Base-by-base conservation (phyloP, 2,797 vertebrate genomes). In the Pipistrellus nathusii region DNA sequence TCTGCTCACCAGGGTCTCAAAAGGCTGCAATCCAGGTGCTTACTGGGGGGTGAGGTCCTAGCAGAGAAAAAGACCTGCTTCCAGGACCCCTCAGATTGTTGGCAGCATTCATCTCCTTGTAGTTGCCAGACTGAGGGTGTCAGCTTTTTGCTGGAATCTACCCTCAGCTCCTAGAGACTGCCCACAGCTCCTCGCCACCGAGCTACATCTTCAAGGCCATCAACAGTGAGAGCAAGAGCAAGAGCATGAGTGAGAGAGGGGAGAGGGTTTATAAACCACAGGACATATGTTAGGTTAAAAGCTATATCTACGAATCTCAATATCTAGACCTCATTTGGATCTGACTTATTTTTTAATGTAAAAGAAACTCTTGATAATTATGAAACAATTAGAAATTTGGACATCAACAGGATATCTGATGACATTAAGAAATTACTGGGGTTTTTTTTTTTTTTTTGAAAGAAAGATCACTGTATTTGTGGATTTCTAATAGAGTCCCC, bases 41-140 rank as follows among this genome's bases (percentile, higher is more conserved):
- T 2, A 13, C 62, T 32, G 13, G 27, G 27, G 59, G 53, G 30
- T 68, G 12, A 1, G 15, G 59, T 38, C 53, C 89, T 72, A 76
- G 15, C 57, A 55, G 78, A 87, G 88, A 71, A 38, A 72, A 88
- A 93, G 14, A 64, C 41, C 66, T n/a, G 48, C 68, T 86, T 93
- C 85, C 59, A 71, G 41, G 25, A 3, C 38, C 30, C 88, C 48
- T 35, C 23, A 51, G 30, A 25, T 18, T 44, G 8, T n/a, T 66
- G 62, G 53, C 2, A 18, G 38, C 32, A 59, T 51, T 32, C 13
- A 76, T 80, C 41, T 85, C 69, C 69, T 72, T 82, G 21, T 35
- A 10, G 14, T 13, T 66, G 30, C 17, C 83, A 80, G 41, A 59
- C 18, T 59, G 84, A 71, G 59, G 25, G 53, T 82, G 82, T 48